Conservation (phyloP, 2,797 vertebrate species). For the Anniella stebbinsi region DNA sequence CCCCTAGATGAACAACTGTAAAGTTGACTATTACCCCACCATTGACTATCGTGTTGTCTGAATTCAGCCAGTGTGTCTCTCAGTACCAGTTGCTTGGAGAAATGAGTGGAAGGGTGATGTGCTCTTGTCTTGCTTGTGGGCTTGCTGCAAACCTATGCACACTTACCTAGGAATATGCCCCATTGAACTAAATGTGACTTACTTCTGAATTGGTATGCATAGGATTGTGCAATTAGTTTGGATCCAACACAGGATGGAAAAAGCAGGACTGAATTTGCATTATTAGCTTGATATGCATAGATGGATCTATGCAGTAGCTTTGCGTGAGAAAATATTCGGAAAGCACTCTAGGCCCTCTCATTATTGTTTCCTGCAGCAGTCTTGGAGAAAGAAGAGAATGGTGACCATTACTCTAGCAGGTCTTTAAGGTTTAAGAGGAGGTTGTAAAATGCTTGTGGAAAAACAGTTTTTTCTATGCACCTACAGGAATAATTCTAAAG, state of each 20-base stretch:
- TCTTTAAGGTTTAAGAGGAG: not conserved
- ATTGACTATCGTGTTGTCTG: too few relatives aligned
- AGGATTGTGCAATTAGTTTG: not conserved
- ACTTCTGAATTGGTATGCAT: not conserved
- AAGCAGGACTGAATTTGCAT: not conserved
- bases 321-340: not conserved
- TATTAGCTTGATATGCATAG: not conserved
- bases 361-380: too few relatives aligned
- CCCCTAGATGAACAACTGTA: too few relatives aligned
- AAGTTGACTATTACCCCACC: too few relatives aligned
- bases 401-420: too few relatives aligned
- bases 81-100: too few relatives aligned
- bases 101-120: too few relatives aligned
- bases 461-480: not conserved
- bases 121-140: too few relatives aligned
- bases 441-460: not conserved
- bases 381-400: too few relatives aligned
- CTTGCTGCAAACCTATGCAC: not conserved
- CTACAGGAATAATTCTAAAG: not conserved
- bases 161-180: not conserved
- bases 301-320: not conserved
- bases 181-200: too few relatives aligned
- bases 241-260: not conserved
- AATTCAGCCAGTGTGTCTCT: too few relatives aligned
- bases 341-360: not conserved